Percentiles rank a stretch among this genome's conserved stretches.
phyloP scores from a whole-genome alignment of 1,140 invertebrate species.

The Pogonomyrmex californicus region DNA sequence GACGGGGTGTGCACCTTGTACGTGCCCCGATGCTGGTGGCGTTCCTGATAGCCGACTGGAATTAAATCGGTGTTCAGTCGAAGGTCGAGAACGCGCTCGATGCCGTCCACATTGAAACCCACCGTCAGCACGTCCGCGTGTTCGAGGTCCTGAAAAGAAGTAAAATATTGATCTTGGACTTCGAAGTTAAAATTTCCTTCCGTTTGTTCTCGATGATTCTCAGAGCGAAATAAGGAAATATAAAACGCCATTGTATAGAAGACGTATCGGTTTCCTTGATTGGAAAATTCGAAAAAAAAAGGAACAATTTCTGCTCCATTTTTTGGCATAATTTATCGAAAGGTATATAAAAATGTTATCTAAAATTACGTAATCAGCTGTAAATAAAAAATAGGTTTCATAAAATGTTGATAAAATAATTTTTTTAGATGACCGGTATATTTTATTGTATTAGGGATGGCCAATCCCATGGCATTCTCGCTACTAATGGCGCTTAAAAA shows the following conservation, averaged over 20 bases:
- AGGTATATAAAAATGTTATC: not conserved
- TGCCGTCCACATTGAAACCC: slow-evolving; percentile 89
- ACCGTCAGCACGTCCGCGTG: slow-evolving; percentile 91
- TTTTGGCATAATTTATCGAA: not conserved
- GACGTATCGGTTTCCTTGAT: not conserved
- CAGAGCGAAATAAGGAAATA: not conserved
- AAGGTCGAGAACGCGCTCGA: slow-evolving; percentile 91
- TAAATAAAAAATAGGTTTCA: not conserved
- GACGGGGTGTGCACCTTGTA: slow-evolving; percentile 89
- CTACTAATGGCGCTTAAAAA: too few species aligned
- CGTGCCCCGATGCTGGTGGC: slow-evolving; percentile 90
- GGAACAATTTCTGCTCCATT: not conserved
- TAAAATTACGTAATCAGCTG: not conserved
- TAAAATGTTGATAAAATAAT: too few species aligned
- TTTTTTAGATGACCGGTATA: too few species aligned
- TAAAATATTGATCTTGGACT: slow-evolving; percentile 25
- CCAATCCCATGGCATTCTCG: too few species aligned
- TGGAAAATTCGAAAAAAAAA: too few species aligned
- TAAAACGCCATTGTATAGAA: not conserved
- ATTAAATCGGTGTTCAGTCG: slow-evolving; percentile 93
- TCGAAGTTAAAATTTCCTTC: not conserved
- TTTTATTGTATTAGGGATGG: too few species aligned
- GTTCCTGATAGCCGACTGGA: slow-evolving; percentile 91
- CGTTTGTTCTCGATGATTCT: too few species aligned
- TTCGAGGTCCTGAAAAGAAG: slow-evolving; percentile 89